These are phyloP conservation scores for Drosophila obscura DNA, from an alignment of 1,140 invertebrate genomes.

Conservation along the genomic window DNA sequence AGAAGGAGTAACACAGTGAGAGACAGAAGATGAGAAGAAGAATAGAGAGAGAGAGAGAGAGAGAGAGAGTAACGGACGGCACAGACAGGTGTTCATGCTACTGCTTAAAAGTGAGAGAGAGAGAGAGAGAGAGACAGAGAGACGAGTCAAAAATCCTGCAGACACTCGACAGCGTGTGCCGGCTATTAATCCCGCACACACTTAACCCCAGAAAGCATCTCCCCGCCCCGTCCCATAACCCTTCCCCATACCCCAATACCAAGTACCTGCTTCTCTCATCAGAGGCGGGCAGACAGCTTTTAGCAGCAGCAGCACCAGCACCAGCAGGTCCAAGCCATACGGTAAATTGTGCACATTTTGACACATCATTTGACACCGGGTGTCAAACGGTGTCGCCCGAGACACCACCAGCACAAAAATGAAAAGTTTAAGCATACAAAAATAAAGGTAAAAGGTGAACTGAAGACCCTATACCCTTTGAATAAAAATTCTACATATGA, in stretches of 20 bases:
- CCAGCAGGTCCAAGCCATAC: slow-evolving; percentile 46
- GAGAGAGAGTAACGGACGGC: too few species aligned
- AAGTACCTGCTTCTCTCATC: slow-evolving; percentile 18
- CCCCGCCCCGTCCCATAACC: slow-evolving; percentile 1
- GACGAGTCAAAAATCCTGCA: background rate
- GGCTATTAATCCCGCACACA: slow-evolving; percentile 73
- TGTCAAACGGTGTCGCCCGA: slow-evolving; percentile 65
- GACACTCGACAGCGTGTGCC: slow-evolving; percentile 57
- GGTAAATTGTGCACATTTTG: slow-evolving; percentile 78
- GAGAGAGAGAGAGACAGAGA: too few species aligned
- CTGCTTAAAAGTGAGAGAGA: too few species aligned
- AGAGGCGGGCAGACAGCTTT: slow-evolving; percentile 32
- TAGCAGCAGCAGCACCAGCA: slow-evolving; percentile 4
- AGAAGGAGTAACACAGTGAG: slow-evolving; percentile 21
- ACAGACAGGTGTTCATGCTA: too few species aligned
- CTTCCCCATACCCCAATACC: background rate
- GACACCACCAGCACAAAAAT: slow-evolving; percentile 51
- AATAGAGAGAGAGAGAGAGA: too few species aligned
- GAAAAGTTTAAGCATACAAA: slow-evolving; percentile 59
- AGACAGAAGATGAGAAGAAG: slow-evolving; percentile 45
- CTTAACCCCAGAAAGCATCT: slow-evolving; percentile 50
- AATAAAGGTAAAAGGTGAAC: too few species aligned
- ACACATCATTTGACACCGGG: slow-evolving; percentile 78
- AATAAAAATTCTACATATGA: too few species aligned
- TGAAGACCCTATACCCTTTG: too few species aligned